phyloP scores from a whole-genome alignment of 1,140 invertebrate genomes.

The Epicauta chinensis region DNA sequence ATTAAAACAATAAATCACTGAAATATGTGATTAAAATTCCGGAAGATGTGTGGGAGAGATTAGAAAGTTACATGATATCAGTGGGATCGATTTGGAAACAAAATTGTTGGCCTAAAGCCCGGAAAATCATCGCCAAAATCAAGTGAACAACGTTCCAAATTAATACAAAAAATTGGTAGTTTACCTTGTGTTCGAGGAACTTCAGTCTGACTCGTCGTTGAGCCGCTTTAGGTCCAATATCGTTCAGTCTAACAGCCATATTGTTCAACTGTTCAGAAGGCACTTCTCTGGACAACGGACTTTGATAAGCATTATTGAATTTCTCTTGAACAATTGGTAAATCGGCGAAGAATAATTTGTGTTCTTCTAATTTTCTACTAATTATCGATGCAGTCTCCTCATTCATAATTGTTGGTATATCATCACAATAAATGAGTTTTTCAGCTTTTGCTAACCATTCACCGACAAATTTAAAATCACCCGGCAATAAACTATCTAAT shows the following conservation, averaged over 20 bases:
- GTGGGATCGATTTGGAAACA: too few species aligned
- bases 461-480: constrained; percentile 76
- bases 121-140: too few species aligned
- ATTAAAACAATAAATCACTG: not conserved
- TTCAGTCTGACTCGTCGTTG: constrained; percentile 76
- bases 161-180: not conserved
- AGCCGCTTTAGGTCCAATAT: constrained; percentile 61
- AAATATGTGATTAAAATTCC: too few species aligned
- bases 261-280: constrained; percentile 72
- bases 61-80: too few species aligned
- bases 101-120: too few species aligned
- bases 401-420: constrained; percentile 74
- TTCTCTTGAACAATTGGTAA: constrained; percentile 67
- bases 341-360: constrained; percentile 83
- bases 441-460: constrained; percentile 86
- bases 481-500: constrained; percentile 75
- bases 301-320: constrained; percentile 62
- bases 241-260: constrained; percentile 68
- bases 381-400: constrained; percentile 82
- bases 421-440: constrained; percentile 70
- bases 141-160: too few species aligned
- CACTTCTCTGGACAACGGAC: constrained; percentile 56
- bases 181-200: constrained; percentile 80
- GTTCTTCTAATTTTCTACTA: constrained; percentile 81
- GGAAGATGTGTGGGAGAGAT: too few species aligned